Percentiles rank a stretch among this genome's conserved stretches.
Evolutionary conservation across 2,113 vertebrate genomes (phyloP).

Genomic region (Thomomys bottae): DNA sequence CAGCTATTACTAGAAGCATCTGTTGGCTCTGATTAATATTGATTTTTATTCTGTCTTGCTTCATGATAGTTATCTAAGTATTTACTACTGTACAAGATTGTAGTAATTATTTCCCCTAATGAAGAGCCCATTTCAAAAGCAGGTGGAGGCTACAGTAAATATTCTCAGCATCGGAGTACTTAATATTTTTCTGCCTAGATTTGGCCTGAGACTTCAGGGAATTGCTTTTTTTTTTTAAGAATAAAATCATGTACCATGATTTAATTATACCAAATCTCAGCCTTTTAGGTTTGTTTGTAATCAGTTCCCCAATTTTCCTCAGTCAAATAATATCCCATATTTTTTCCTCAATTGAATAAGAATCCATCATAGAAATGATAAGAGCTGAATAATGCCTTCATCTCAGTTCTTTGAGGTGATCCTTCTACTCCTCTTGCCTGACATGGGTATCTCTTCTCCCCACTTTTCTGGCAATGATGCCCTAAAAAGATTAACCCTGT

Average conservation of each 20-base stretch:
- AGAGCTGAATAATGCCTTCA: background rate
- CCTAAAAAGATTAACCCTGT: constrained; percentile 75
- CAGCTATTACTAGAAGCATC: constrained; percentile 58
- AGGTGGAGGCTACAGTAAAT: constrained; percentile 51
- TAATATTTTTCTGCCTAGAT: constrained; percentile 52
- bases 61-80: constrained; percentile 62
- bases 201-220: constrained; percentile 40
- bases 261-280: constrained; percentile 68
- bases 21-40: constrained; percentile 72
- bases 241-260: constrained; percentile 61
- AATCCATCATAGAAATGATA: background rate
- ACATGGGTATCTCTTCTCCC: constrained; percentile 47
- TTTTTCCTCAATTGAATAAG: constrained; percentile 47
- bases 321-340: constrained; percentile 55
- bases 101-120: constrained; percentile 66
- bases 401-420: constrained; percentile 25
- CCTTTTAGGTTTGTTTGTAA: constrained; percentile 28
- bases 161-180: constrained; percentile 33
- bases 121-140: constrained; percentile 59
- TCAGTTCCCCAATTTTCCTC: constrained; percentile 61
- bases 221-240: background rate
- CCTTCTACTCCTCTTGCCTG: background rate
- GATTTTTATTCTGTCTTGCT: constrained; percentile 74
- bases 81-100: constrained; percentile 58
- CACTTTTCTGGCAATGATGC: constrained; percentile 53